Conservation (phyloP, 2,888 invertebrate genomes). For the Lithophane ornitopus region DNA sequence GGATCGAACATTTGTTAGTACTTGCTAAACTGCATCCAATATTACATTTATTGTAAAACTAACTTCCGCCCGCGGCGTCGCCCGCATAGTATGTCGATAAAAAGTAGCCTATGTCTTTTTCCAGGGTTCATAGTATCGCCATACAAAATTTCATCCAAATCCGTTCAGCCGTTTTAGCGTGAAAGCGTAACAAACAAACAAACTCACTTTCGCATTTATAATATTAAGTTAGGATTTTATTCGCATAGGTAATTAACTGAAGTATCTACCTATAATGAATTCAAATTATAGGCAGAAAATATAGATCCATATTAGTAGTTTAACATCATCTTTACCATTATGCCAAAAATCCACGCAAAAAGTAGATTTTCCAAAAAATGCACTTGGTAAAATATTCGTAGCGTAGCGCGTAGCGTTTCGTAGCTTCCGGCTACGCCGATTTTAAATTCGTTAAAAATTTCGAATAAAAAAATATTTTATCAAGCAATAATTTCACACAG, state of each 20-base stretch:
- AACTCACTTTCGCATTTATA: no score
- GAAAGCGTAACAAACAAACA: no score
- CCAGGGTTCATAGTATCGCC: no score
- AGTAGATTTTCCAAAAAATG: neutral
- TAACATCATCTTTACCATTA: neutral
- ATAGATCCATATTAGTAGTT: neutral
- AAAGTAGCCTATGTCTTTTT: no score
- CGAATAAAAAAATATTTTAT: slow-evolving; percentile 12
- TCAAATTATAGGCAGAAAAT: neutral
- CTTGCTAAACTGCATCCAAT: slow-evolving; percentile 1
- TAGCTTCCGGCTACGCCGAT: slow-evolving; percentile 32
- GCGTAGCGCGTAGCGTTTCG: slow-evolving; percentile 15
- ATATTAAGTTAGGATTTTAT: neutral
- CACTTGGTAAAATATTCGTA: neutral
- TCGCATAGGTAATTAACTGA: neutral
- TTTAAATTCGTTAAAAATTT: neutral
- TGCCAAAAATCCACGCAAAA: neutral
- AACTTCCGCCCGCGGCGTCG: no score
- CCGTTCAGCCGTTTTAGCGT: no score
- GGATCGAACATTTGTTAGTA: slow-evolving; percentile 22
- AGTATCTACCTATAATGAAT: neutral
- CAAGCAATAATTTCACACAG: slow-evolving; percentile 50
- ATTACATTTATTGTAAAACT: neutral
- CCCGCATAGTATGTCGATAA: no score
- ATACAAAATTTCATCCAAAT: no score